Conservation (phyloP, 1,140 invertebrate species). For the Drosophila baimaii region DNA sequence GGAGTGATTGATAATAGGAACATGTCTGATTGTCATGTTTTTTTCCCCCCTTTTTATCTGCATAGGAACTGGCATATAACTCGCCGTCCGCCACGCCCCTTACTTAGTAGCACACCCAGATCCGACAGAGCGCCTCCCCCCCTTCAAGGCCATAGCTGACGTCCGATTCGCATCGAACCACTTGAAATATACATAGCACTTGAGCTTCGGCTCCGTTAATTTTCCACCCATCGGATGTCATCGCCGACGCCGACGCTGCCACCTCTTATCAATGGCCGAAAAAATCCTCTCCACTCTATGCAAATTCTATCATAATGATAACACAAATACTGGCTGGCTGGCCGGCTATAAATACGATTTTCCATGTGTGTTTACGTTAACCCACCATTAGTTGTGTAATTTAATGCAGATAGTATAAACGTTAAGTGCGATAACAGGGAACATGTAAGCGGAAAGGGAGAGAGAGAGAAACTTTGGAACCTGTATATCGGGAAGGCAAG, state of each 20-base stretch:
- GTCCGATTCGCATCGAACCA: slow-evolving; percentile 22
- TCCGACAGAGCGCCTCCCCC: neutral
- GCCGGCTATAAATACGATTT: slow-evolving; percentile 38
- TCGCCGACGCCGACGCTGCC: slow-evolving; percentile 1
- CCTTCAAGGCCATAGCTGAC: slow-evolving; percentile 43
- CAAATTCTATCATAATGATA: slow-evolving; percentile 42
- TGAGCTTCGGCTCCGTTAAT: slow-evolving; percentile 45
- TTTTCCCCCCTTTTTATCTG: neutral
- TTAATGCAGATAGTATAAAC: slow-evolving; percentile 52
- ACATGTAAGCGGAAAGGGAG: neutral
- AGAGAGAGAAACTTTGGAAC: slow-evolving; percentile 17
- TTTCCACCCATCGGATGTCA: slow-evolving; percentile 37
- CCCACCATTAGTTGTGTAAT: slow-evolving; percentile 57
- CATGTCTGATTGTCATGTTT: slow-evolving; percentile 22
- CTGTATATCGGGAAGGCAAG: slow-evolving; percentile 10
- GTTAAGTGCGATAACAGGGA: slow-evolving; percentile 23
- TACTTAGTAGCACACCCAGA: slow-evolving; percentile 10
- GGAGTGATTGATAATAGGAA: slow-evolving; percentile 16
- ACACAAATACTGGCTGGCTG: slow-evolving; percentile 50
- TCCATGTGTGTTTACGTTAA: slow-evolving; percentile 24
- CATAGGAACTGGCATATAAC: slow-evolving; percentile 11
- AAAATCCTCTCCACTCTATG: slow-evolving; percentile 44
- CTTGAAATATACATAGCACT: slow-evolving; percentile 33
- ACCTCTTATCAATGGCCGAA: slow-evolving; percentile 35
- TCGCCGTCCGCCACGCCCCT: slow-evolving; percentile 20